A percentile compares a stretch with the other conserved stretches of the same genome.
These are phyloP conservation scores for Sebastes dallii DNA, from an alignment of 2,797 vertebrate species.

Conservation along the genomic window DNA sequence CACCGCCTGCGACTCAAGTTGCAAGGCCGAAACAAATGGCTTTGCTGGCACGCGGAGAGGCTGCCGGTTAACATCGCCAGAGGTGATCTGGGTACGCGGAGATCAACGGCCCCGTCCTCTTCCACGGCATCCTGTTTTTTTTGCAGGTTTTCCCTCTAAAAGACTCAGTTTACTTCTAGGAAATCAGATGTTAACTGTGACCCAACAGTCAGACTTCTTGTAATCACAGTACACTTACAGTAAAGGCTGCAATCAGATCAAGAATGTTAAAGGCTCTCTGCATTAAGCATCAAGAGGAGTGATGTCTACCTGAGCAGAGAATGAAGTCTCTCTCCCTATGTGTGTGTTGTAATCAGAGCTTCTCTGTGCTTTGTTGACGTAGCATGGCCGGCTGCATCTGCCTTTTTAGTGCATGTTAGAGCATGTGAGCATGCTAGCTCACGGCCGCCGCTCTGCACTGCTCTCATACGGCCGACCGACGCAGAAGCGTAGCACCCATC, in stretches of 20 bases:
- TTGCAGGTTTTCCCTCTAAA: neutral
- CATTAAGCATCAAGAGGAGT: too few species aligned
- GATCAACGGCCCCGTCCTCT: conserved; percentile 21
- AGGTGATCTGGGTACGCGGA: conserved; percentile 14
- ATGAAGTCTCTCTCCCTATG: too few species aligned
- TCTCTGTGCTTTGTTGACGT: too few species aligned
- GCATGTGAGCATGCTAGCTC: too few species aligned
- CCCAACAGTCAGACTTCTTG: too few species aligned
- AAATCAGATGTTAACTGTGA: neutral
- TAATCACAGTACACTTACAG: neutral
- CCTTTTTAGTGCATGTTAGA: too few species aligned
- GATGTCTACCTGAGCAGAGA: too few species aligned
- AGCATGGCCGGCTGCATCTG: too few species aligned
- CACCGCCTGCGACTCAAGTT: neutral
- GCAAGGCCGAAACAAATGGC: conserved; percentile 37
- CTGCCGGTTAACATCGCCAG: conserved; percentile 17
- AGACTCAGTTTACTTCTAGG: neutral
- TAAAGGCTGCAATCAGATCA: neutral
- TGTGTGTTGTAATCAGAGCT: too few species aligned
- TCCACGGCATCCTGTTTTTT: conserved; percentile 22
- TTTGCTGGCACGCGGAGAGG: conserved; percentile 40
- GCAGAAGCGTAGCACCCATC: too few species aligned
- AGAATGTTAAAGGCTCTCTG: neutral
- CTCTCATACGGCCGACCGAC: too few species aligned
- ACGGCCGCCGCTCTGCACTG: too few species aligned